Base-by-base conservation (phyloP, 2,797 vertebrate genomes). In the Paedocypris micromegethes region DNA sequence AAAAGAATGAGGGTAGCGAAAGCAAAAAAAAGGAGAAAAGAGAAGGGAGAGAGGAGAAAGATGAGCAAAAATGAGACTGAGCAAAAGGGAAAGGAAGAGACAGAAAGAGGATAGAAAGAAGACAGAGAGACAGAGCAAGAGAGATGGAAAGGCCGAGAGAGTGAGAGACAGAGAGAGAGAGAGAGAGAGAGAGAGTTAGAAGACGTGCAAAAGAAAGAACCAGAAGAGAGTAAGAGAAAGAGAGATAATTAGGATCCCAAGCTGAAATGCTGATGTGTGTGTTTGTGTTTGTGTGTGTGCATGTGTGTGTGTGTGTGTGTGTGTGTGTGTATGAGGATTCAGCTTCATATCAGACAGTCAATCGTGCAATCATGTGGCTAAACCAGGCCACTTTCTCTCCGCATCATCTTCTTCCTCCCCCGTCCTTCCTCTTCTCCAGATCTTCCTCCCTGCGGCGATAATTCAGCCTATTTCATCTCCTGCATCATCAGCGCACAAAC, bases 401-500 rank as follows among this genome's bases (percentile, higher is more conserved):
- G 47, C 63, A 65, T 71, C 53, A 49, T 57, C 55, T 51, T 55
- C 63, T 9, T 73, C 69, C 9, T 74, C 68, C 62, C 56, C 66
- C 68, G 47, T 54, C 63, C 63, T 49, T 37, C 46, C 66, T 75
- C 72, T 65, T 68, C 72, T 77, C 67, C 74, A 77, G 66, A 77
- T 68, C 65, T 58, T 52, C 73, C 72, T 72, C 72, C 83, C 80
- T 78, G 67, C 62, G 82, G 83, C 73, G 38, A 80, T 82, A 74
- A 70, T 63, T 69, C 78, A 77, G 55, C 82, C 81, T 83, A 78
- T 72, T 86, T 81, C 72, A 79, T 82, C 60, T 74, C 57, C 8
- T 43, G 66, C 68, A 75, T 77, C 73, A 77, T 80, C 64, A 58
- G 9, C 50, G 7, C 50, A 43, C 49, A 74, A 68, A 68, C 23